Evolutionary conservation across 2,888 invertebrate species (phyloP).

Genomic region (Metellina segmentata): DNA sequence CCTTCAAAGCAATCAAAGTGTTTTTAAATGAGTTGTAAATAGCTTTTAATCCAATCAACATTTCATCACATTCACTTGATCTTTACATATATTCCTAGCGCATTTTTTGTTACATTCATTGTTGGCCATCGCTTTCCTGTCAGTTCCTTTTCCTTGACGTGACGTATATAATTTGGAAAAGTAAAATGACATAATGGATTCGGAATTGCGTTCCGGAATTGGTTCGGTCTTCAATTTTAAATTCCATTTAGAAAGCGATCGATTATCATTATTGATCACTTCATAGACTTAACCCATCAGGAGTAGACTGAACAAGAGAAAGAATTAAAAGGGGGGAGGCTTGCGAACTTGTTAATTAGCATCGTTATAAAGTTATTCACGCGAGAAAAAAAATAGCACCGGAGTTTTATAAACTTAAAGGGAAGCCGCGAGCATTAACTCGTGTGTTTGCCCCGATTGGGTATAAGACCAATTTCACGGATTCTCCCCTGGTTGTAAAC

Average conservation of each 20-base stretch:
- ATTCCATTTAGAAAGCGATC: constrained; percentile 29
- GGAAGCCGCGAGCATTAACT: constrained; percentile 3
- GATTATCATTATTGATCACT: constrained; percentile 44
- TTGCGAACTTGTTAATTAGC: constrained; percentile 30
- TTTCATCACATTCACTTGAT: neutral
- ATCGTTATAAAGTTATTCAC: constrained; percentile 20
- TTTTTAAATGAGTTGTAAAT: neutral
- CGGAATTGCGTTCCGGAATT: neutral
- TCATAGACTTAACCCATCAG: neutral
- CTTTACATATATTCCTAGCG: neutral
- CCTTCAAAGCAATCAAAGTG: neutral
- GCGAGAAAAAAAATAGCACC: neutral
- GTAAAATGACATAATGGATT: constrained; percentile 32
- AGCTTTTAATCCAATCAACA: neutral
- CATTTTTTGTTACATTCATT: neutral
- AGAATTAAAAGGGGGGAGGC: neutral
- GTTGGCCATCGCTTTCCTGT: neutral
- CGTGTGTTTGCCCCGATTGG: neutral
- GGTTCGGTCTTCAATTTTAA: constrained; percentile 27
- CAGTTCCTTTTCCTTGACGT: neutral
- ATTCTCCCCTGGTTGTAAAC: neutral
- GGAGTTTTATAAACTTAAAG: neutral
- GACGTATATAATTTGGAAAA: neutral
- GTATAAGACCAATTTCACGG: constrained; percentile 58
- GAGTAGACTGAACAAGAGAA: neutral